A percentile compares a stretch with the other conserved stretches of the same genome.
These are phyloP conservation scores for Myotis findleyi DNA, from an alignment of 2,797 vertebrate genomes.

Conservation along the genomic window DNA sequence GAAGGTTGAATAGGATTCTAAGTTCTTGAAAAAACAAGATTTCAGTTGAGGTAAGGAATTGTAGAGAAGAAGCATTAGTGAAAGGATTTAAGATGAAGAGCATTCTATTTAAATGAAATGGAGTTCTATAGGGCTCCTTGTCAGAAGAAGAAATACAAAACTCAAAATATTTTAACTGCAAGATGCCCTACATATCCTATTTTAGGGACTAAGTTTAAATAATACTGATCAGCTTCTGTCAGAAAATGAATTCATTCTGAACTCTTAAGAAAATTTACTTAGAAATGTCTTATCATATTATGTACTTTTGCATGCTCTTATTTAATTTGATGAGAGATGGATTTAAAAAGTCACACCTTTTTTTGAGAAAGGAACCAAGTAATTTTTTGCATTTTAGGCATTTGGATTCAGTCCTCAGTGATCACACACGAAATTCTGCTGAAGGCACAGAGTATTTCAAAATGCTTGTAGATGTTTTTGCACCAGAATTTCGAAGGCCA, in stretches of 20 bases:
- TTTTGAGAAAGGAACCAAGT: conserved; percentile 22
- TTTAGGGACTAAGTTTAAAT: not conserved
- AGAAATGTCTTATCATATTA: not conserved
- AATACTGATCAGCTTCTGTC: not conserved
- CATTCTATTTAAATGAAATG: not conserved
- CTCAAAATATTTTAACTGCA: not conserved
- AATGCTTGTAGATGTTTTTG: conserved; percentile 98
- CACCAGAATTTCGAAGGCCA: conserved; percentile 95
- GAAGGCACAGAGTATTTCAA: conserved; percentile 99
- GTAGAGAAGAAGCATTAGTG: not conserved
- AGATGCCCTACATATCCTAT: not conserved
- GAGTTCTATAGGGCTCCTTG: not conserved
- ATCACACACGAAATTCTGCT: conserved; percentile 96
- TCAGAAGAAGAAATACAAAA: not conserved
- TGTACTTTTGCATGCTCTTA: not conserved
- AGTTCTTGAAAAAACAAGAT: not conserved
- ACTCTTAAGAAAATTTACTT: not conserved
- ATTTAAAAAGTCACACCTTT: not conserved
- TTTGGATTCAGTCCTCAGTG: conserved; percentile 94
- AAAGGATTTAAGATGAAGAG: conserved; percentile 17
- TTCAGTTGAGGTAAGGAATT: not conserved
- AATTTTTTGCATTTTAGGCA: conserved; percentile 84
- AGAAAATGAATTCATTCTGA: not conserved
- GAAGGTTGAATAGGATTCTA: not conserved
- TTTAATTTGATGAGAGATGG: not conserved